phyloP scores from a whole-genome alignment of 2,888 invertebrate species.

The Nymphalis c-album region DNA sequence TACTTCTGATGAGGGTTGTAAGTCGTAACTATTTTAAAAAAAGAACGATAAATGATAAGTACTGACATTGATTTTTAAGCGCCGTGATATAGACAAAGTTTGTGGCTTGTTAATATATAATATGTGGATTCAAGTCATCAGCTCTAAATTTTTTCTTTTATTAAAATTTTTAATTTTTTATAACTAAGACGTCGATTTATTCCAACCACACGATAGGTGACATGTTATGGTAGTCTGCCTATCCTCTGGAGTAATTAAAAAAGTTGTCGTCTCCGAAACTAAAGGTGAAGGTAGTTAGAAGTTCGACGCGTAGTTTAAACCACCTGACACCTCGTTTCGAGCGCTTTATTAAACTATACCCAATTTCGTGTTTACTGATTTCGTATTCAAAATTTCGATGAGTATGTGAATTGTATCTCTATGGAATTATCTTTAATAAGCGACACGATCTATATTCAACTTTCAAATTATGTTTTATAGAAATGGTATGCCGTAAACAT shows the following conservation, averaged over 20 bases:
- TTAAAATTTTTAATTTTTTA: too few species aligned
- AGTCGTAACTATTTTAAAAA: too few species aligned
- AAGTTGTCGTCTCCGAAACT: background rate
- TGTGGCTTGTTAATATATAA: too few species aligned
- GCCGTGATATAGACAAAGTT: too few species aligned
- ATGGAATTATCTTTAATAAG: conserved; percentile 36
- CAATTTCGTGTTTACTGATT: conserved; percentile 55
- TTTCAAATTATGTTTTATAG: background rate
- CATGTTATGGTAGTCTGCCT: too few species aligned
- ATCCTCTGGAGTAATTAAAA: conserved; percentile 3
- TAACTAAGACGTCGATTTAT: too few species aligned
- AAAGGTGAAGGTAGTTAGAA: conserved; percentile 33
- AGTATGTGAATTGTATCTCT: conserved; percentile 33
- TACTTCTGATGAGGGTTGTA: background rate
- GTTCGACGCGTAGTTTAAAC: conserved; percentile 43
- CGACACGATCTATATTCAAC: conserved; percentile 1
- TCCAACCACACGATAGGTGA: too few species aligned
- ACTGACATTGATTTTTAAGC: too few species aligned
- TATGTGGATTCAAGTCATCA: too few species aligned
- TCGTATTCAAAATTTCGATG: conserved; percentile 44
- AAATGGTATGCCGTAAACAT: background rate
- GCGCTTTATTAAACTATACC: conserved; percentile 39
- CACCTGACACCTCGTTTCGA: conserved; percentile 53
- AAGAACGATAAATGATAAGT: too few species aligned
- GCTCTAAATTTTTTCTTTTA: too few species aligned